A percentile compares a stretch with the other conserved stretches of the same genome.
Conservation (phyloP, 2,113 vertebrate species). For the Macrotus californicus region DNA sequence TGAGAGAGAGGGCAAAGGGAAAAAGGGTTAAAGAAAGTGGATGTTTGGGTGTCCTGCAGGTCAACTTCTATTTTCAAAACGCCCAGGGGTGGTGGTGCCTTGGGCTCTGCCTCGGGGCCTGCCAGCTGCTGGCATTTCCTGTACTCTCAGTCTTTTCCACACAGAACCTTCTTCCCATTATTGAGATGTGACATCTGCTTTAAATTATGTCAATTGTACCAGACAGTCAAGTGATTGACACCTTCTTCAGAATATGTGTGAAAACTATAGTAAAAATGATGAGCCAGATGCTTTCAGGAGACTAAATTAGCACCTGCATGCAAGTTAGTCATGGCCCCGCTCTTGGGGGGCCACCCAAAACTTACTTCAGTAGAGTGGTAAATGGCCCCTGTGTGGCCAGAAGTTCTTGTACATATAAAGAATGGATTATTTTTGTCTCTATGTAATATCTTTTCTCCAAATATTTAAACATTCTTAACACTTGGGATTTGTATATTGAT, state of each 20-base stretch:
- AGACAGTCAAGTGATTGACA: constrained; percentile 32
- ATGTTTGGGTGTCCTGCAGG: background rate
- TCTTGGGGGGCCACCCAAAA: background rate
- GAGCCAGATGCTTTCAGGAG: constrained; percentile 25
- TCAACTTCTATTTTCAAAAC: background rate
- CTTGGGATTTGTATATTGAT: background rate
- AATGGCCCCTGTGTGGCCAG: background rate
- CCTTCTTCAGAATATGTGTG: constrained; percentile 26
- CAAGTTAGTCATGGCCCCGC: background rate
- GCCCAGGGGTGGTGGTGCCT: background rate
- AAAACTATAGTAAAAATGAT: constrained; percentile 8
- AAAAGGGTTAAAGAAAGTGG: background rate
- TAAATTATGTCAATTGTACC: constrained; percentile 41
- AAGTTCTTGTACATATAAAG: background rate
- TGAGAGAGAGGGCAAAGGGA: background rate
- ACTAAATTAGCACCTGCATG: background rate
- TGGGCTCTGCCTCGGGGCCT: background rate
- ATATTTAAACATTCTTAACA: background rate
- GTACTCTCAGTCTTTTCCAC: background rate
- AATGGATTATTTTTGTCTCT: background rate
- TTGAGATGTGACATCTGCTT: constrained; percentile 52
- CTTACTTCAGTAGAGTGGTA: background rate
- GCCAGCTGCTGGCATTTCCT: background rate
- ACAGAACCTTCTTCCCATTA: constrained; percentile 13
- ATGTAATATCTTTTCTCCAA: background rate